Conservation (phyloP, 1,140 invertebrate genomes). For the Pissodes strobi region DNA sequence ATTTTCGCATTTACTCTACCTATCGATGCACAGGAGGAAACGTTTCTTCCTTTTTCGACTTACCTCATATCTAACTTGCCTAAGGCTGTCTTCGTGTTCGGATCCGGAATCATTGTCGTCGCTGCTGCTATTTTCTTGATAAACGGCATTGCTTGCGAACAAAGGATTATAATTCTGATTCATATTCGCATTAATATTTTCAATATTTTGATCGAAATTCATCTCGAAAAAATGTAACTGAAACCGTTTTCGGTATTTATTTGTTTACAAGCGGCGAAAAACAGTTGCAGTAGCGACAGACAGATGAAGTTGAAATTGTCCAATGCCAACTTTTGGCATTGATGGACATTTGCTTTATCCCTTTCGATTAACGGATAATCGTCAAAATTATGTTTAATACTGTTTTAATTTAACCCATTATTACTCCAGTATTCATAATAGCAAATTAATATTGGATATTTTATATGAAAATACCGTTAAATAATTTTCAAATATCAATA, state of each 20-base stretch:
- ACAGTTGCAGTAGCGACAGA: conserved; percentile 19
- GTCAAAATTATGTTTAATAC: too few species aligned
- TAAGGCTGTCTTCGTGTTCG: conserved; percentile 39
- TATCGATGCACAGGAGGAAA: too few species aligned
- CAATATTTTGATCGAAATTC: conserved; percentile 19
- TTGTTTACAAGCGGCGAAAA: conserved; percentile 20
- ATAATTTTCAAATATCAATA: too few species aligned
- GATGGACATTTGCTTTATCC: too few species aligned
- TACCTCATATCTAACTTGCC: conserved; percentile 27
- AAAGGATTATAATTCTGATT: conserved; percentile 21
- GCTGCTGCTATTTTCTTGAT: conserved; percentile 63
- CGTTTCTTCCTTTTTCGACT: too few species aligned
- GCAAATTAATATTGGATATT: too few species aligned
- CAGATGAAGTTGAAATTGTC: conserved; percentile 41
- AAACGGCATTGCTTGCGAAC: conserved; percentile 12
- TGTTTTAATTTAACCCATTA: too few species aligned
- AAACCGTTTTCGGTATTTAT: conserved; percentile 3
- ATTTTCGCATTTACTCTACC: too few species aligned
- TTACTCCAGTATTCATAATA: too few species aligned
- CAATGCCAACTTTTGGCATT: conserved; percentile 38
- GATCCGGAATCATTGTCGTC: conserved; percentile 70
- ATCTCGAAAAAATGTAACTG: not conserved
- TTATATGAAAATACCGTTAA: too few species aligned
- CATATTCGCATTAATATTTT: conserved; percentile 13
- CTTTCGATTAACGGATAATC: too few species aligned